Evolutionary conservation across 2,113 vertebrate species (phyloP), one percentile per base, ranked within the genome.

Genomic region (Nymphicus hollandicus): DNA sequence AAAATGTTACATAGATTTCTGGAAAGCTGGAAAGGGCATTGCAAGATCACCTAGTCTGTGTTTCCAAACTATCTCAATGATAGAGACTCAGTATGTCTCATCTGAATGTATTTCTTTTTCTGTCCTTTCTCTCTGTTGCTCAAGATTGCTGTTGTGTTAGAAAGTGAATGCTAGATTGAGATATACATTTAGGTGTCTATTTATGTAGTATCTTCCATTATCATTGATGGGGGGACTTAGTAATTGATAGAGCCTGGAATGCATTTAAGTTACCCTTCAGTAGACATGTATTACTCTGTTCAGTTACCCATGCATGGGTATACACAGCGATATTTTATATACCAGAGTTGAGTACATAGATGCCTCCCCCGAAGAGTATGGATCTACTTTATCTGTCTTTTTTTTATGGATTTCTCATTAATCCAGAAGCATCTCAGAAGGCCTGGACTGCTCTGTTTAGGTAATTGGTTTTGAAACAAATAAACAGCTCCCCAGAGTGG

Each of bases 281-380:
- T 47, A 33, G 80, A 60, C 8, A 10, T 12, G 20, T 43, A 37
- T 61, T 78, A 52, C 22, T 66, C 25, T 66, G 10, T 55, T 69
- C 23, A 74, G 0, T 74, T 74, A 53, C 23, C 27, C 4, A 22
- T 12, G 19, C 0, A 0, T 65, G 19, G 10, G 10, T 46, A 22
- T 46, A 35, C 25, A 13, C 16, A 52, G 50, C 44, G 60, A 49
- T 19, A 19, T 92, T 70, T 88, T 55, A 37, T 33, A 50, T 76
- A 56, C 27, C 0, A 0, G 39, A 52, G 29, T n/a, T 65, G 56
- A 35, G 4, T 65, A 31, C 37, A 31, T 28, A 55, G 35, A 47
- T 76, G 35, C 31, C 22, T 81, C 11, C 44, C 28, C 44, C 33
- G 27, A 66, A 60, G 37, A 66, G 29, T 52, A 37, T 24, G 35